Evolutionary conservation across 2,113 vertebrate species (phyloP).

Genomic region (Petroica traversi): DNA sequence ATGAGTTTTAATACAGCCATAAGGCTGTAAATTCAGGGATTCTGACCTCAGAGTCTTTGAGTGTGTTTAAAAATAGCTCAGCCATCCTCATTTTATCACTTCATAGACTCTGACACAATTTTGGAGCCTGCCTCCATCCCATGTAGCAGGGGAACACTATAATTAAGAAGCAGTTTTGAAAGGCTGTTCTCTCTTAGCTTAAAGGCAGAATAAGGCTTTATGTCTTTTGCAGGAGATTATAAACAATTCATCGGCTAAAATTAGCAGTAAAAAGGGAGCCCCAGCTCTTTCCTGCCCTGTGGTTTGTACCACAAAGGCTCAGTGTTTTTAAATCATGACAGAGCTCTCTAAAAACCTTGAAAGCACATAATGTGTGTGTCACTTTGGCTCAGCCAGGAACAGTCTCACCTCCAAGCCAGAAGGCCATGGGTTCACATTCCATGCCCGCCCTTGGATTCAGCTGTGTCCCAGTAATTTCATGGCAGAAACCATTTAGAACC

Average conservation of each 20-base stretch:
- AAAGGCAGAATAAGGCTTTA: conserved; percentile 32
- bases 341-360: conserved; percentile 49
- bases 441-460: conserved; percentile 12
- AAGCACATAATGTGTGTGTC: conserved; percentile 23
- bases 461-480: conserved; percentile 12
- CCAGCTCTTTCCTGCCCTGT: conserved; percentile 38
- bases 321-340: conserved; percentile 49
- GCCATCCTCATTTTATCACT: conserved; percentile 20
- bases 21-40: conserved; percentile 47
- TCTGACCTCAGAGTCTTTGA: conserved; percentile 40
- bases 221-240: conserved; percentile 37
- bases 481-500: conserved; percentile 9
- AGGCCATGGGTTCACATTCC: conserved; percentile 54
- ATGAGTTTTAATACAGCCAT: neutral
- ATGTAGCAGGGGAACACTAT: conserved; percentile 41
- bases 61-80: conserved; percentile 38
- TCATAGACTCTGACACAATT: conserved; percentile 14
- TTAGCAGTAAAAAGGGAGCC: conserved; percentile 41
- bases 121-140: neutral
- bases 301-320: conserved; percentile 44
- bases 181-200: conserved; percentile 19
- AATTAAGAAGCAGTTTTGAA: conserved; percentile 53
- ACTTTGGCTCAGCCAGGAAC: conserved; percentile 28
- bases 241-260: conserved; percentile 52
- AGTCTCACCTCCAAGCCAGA: conserved; percentile 48